Conservation (phyloP, 2,888 invertebrate species). For the Erynnis tages region DNA sequence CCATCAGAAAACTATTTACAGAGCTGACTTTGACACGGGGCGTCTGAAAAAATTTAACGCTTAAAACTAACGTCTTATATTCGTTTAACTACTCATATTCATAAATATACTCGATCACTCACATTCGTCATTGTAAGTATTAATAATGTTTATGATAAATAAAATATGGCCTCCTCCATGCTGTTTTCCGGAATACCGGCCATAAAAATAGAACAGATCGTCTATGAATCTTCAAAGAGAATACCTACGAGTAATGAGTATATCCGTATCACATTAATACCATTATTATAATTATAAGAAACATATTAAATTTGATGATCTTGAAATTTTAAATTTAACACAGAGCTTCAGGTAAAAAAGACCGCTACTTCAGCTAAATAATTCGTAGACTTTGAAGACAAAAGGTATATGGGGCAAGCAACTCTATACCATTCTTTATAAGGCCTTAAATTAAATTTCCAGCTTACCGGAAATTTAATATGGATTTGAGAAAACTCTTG, state of each 20-base stretch:
- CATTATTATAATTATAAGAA: slow-evolving; percentile 19
- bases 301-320: slow-evolving; percentile 15
- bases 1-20: slow-evolving; percentile 31
- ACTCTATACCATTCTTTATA: no score
- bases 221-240: slow-evolving; percentile 40
- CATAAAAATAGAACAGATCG: slow-evolving; percentile 34
- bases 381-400: no score
- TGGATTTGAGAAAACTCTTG: no score
- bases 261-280: slow-evolving; percentile 45
- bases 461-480: no score
- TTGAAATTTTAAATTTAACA: not conserved
- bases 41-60: slow-evolving; percentile 1
- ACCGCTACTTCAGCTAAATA: no score
- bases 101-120: slow-evolving; percentile 2
- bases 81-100: not conserved
- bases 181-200: slow-evolving; percentile 10
- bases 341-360: not conserved
- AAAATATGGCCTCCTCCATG: not conserved
- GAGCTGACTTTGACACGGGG: slow-evolving; percentile 8
- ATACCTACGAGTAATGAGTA: slow-evolving; percentile 35
- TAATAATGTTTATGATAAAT: slow-evolving; percentile 16
- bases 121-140: slow-evolving; percentile 4
- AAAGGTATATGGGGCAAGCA: no score
- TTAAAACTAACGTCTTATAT: not conserved
- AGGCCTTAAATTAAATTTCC: no score